These are phyloP conservation scores for Malthinus flaveolus DNA, from an alignment of 2,888 invertebrate genomes.

Conservation along the genomic window DNA sequence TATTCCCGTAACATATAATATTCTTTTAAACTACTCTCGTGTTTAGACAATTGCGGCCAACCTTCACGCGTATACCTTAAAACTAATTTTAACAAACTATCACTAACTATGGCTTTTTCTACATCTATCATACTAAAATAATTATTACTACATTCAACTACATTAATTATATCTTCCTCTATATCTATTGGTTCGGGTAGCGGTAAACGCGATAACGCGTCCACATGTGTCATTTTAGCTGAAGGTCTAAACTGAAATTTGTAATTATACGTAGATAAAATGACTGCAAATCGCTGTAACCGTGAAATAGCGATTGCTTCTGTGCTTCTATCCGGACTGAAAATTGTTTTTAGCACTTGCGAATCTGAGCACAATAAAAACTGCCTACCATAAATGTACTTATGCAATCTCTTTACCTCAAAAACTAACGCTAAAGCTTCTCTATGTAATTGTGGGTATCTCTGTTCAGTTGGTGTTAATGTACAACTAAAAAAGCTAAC, in stretches of 20 bases:
- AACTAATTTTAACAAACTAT: too few relatives aligned
- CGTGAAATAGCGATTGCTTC: slow-evolving; percentile 1
- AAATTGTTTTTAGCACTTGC: neutral
- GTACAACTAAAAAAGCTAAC: neutral
- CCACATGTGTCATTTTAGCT: neutral
- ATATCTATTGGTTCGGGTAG: neutral
- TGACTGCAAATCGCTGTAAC: neutral
- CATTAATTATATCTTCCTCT: neutral
- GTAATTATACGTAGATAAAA: neutral
- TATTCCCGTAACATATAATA: slow-evolving; percentile 14
- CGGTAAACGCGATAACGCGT: neutral
- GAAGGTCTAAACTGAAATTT: neutral
- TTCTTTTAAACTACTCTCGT: neutral
- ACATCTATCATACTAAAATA: neutral
- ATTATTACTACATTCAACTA: slow-evolving; percentile 1
- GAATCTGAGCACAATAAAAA: slow-evolving; percentile 5
- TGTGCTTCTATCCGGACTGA: slow-evolving; percentile 4
- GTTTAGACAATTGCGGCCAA: slow-evolving; percentile 7
- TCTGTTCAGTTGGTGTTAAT: slow-evolving; percentile 2
- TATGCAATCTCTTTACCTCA: slow-evolving; percentile 1
- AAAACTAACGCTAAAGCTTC: neutral
- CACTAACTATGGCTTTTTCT: too few relatives aligned
- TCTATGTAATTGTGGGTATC: slow-evolving; percentile 6
- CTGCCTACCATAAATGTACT: slow-evolving; percentile 1
- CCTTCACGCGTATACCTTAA: slow-evolving; percentile 1